These are phyloP conservation scores for Noctua janthe DNA, from an alignment of 2,888 invertebrate species.

Conservation along the genomic window DNA sequence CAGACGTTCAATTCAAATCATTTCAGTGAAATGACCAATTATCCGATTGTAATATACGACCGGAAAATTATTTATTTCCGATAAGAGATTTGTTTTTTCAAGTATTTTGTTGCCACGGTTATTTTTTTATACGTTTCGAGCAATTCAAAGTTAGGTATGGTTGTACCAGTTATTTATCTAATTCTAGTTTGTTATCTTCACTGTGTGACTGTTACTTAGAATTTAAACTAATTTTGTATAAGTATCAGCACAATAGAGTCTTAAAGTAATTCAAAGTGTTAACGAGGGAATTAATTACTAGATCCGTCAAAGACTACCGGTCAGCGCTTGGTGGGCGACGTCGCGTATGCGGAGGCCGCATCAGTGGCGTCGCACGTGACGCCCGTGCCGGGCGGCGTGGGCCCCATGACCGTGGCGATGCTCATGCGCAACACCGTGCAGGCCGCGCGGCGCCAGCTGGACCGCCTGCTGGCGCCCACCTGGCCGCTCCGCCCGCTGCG, in stretches of 20 bases:
- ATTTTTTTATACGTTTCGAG: not conserved
- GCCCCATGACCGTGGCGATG: conserved; percentile 99
- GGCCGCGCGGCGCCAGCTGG: conserved; percentile 93
- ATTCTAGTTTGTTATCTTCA: conserved; percentile 9
- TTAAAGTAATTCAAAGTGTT: conserved; percentile 1
- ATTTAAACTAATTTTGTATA: not conserved
- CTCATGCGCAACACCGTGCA: conserved; percentile 98
- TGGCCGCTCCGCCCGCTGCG: conserved; percentile 94
- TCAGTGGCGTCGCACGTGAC: conserved; percentile 96
- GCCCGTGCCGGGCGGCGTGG: conserved; percentile 99
- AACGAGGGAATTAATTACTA: conserved; percentile 73
- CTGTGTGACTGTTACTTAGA: not conserved
- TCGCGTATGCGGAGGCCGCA: conserved; percentile 95
- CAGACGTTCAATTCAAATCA: conserved; percentile 15
- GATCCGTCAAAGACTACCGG: conserved; percentile 95
- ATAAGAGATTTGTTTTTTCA: conserved; percentile 33
- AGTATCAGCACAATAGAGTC: not conserved
- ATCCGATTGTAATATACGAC: conserved; percentile 27
- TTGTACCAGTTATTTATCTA: not conserved
- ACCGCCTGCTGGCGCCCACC: conserved; percentile 88
- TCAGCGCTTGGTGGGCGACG: conserved; percentile 98
- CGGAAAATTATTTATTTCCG: conserved; percentile 39
- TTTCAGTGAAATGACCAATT: conserved; percentile 40
- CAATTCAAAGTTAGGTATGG: conserved; percentile 1
- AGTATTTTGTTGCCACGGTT: not conserved